Evolutionary conservation across 2,113 vertebrate species (phyloP), one percentile per base, ranked within the genome.

Genomic region (Lagopus leucura): DNA sequence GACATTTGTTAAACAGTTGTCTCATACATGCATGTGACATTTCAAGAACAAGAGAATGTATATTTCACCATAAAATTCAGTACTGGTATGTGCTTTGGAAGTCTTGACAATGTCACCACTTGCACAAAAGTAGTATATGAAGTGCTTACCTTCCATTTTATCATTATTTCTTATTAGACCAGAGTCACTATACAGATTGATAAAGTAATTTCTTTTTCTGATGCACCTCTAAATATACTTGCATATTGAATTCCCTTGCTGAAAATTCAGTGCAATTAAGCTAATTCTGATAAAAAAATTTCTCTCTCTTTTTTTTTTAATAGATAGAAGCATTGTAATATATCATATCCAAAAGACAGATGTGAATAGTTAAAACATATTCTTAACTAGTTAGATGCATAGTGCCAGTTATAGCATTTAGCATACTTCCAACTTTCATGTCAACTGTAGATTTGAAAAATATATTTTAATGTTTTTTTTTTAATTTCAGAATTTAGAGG

Each of bases 401-500:
- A 40, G 38, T 52, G 17, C 7, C 13, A 24, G 8, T 54, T 32
- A 34, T 1, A 32, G 77, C 58, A 10, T 20, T 30, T 71, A 54
- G 64, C 2, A 50, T 24, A 48, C 21, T 84, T 71, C 60, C 79
- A 89, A 88, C 9, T 85, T 89, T 42, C 27, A 11, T 67, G 28
- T 93, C 71, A 88, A 36, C 3, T 12, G 43, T 32, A 73, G 12
- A 36, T 87, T 95, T 86, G 24, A 82, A n/a, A 4, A 36, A 81
- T 38, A 22, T 3, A 12, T 11, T 57, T 80, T 67, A 63, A 15
- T 34, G 15, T 2, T 65, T 75, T 36, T 38, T 38, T 90, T 86
- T n/a, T n/a, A n/a, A 66, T 90, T 81, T 78, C 55, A 40, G 70
- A 95, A 85, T 85, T 82, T 60, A 54, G 40, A 90, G 27, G 70